Conservation (phyloP, 2,797 vertebrate species). For the Mus spretus region DNA sequence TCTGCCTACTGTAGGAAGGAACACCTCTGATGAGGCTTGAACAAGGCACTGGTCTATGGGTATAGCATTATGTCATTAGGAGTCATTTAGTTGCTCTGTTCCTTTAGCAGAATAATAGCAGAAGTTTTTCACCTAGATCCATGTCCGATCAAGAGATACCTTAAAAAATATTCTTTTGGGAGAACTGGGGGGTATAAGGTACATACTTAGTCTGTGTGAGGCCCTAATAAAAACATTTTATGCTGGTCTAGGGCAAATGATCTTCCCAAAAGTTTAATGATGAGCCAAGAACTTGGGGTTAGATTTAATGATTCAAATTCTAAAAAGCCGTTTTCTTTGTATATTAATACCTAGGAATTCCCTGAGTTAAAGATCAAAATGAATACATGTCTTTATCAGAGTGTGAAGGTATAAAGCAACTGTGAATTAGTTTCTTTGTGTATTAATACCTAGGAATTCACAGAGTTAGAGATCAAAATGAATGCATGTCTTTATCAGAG, state of each 20-base stretch:
- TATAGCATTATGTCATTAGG: not conserved
- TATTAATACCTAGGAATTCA: constrained; percentile 55
- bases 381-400: constrained; percentile 72
- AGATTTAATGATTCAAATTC: constrained; percentile 66
- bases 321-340: constrained; percentile 77
- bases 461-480: constrained; percentile 63
- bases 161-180: constrained; percentile 40
- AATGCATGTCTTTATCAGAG: constrained; percentile 72
- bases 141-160: not conserved
- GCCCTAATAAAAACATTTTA: not conserved
- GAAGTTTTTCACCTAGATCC: not conserved
- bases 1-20: not conserved
- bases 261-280: constrained; percentile 59
- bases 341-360: constrained; percentile 56
- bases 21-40: not conserved
- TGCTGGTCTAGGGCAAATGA: not conserved
- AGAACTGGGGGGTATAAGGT: no score
- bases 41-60: not conserved
- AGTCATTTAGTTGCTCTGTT: not conserved
- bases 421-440: constrained; percentile 80
- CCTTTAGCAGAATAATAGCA: not conserved
- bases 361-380: constrained; percentile 63
- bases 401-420: constrained; percentile 66
- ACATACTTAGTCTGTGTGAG: not conserved
- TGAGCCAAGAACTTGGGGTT: constrained; percentile 54